phyloP scores from a whole-genome alignment of 2,888 invertebrate species.

The Dryobota labecula region DNA sequence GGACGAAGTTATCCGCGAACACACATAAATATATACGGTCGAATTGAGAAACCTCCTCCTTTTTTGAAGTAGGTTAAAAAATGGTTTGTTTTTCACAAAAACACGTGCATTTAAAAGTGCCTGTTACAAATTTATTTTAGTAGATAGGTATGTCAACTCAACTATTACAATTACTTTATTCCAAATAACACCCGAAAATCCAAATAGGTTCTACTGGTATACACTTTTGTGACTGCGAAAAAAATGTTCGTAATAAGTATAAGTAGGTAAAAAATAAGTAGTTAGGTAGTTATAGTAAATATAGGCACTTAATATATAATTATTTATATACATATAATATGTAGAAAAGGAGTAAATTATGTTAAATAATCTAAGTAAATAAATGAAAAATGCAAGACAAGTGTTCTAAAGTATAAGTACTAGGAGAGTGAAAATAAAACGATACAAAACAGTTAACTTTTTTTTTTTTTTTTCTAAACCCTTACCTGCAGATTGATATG shows the following conservation, averaged over 20 bases:
- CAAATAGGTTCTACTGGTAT: no score
- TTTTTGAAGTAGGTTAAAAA: no score
- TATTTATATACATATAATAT: no score
- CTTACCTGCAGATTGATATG: neutral
- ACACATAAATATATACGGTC: no score
- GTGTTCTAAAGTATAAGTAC: neutral
- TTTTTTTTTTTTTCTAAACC: neutral
- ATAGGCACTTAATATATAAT: neutral
- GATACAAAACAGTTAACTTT: neutral
- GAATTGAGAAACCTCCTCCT: no score
- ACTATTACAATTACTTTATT: no score
- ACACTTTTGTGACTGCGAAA: neutral
- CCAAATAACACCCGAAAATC: no score
- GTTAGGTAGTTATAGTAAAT: neutral
- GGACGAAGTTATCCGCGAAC: no score
- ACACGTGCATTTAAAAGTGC: neutral
- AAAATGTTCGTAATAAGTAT: conserved; percentile 16
- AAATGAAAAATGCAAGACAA: neutral
- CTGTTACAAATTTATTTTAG: neutral
- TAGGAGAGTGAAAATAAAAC: conserved; percentile 5
- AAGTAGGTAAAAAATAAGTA: conserved; percentile 7
- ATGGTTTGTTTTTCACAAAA: neutral
- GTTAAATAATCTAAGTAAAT: neutral
- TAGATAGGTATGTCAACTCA: no score
- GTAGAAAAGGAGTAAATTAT: neutral